A percentile compares a stretch with the other conserved stretches of the same genome.
Conservation (phyloP, 2,888 invertebrate genomes). For the Meiosimyza decipiens region DNA sequence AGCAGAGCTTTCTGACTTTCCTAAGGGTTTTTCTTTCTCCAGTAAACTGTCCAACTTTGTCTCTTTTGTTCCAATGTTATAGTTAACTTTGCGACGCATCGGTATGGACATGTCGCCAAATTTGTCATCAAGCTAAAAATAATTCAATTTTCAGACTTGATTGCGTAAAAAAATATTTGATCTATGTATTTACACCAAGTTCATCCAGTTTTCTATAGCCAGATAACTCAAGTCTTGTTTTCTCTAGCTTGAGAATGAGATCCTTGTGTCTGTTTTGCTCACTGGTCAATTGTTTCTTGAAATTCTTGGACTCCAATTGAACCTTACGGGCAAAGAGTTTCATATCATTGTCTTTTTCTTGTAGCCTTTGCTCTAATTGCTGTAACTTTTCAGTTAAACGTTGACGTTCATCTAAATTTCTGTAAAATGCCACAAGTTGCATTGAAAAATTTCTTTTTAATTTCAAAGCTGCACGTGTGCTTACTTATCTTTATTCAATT, state of each 20-base stretch:
- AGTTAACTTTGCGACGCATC: slow-evolving; percentile 38
- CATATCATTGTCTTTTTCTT: slow-evolving; percentile 74
- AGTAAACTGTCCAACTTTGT: neutral
- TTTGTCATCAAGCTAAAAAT: slow-evolving; percentile 46
- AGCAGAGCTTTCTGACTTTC: slow-evolving; percentile 9
- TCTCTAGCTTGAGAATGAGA: slow-evolving; percentile 74
- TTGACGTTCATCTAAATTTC: slow-evolving; percentile 79
- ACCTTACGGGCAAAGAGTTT: slow-evolving; percentile 76
- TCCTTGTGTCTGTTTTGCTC: slow-evolving; percentile 80
- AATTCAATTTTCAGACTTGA: neutral
- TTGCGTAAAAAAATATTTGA: neutral
- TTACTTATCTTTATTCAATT: slow-evolving; percentile 78
- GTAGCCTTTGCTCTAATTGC: slow-evolving; percentile 69
- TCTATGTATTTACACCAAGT: slow-evolving; percentile 50
- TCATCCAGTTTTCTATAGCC: slow-evolving; percentile 62
- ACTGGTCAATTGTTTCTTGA: slow-evolving; percentile 75
- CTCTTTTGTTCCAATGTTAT: slow-evolving; percentile 21
- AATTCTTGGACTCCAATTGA: slow-evolving; percentile 79
- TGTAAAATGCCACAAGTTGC: slow-evolving; percentile 50
- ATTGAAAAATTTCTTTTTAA: slow-evolving; percentile 2
- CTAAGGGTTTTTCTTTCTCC: slow-evolving; percentile 9
- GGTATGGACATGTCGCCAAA: slow-evolving; percentile 42
- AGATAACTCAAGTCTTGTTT: slow-evolving; percentile 58
- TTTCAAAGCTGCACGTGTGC: slow-evolving; percentile 31
- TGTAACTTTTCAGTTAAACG: slow-evolving; percentile 75